Base-by-base conservation (phyloP, 2,797 vertebrate species). In the Ispidina lecontei region DNA sequence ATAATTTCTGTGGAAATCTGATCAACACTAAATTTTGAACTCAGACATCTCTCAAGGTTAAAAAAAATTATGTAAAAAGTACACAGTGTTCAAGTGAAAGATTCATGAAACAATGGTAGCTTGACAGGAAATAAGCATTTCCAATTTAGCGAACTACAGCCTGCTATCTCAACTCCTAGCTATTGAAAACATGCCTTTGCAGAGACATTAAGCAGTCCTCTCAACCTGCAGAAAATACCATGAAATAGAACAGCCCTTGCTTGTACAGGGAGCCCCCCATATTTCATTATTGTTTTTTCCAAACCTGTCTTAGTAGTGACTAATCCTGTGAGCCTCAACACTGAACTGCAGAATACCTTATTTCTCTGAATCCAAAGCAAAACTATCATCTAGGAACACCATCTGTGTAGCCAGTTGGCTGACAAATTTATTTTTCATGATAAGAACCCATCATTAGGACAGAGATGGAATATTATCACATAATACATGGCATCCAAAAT, bases 371-470 rank as follows among this genome's bases (percentile, higher is more conserved):
- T 49, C 29, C 6, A 4, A 90, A 94, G 69, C 12, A 47, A 67
- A 93, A 63, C 25, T 7, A 28, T 69, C 55, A 76, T 54, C 64
- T 91, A 56, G 56, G 72, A 91, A 47, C 41, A 71, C 64, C 64
- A 77, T 65, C 54, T 65, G 69, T 64, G 37, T 5, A 87, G 87
- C 60, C 84, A 67, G 81, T 47, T 74, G 91, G 64, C 69, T 92
- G 65, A 91, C 37, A 74, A 87, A 91, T 80, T 56, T 64, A 15
- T 81, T 89, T 75, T 84, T 73, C 59, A 51, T 89, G 63, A 14
- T n/a, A 90, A 70, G 52, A 84, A 35, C 25, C 52, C 72, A 60
- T 68, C 54, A 64, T 80, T 89, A 65, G 70, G 89, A 43, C 25
- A 4, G 22, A 75, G 39, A 70, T 77, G 25, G 49, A 83, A 16